A percentile compares a stretch with the other conserved stretches of the same genome.
phyloP scores from a whole-genome alignment of 2,797 vertebrate species.

The Eulemur rubriventer region DNA sequence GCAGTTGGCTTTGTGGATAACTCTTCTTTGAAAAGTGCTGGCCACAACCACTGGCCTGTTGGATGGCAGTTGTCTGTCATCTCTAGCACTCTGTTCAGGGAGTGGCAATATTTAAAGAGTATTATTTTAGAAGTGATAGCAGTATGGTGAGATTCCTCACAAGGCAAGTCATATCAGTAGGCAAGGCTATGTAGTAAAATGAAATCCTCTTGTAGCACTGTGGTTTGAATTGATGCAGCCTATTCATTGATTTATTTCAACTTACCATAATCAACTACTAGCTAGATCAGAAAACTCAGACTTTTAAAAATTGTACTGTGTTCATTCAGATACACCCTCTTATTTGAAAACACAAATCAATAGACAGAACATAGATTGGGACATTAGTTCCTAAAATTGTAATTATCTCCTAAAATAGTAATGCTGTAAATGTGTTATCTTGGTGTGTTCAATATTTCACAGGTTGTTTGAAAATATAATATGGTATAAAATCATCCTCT shows the following conservation, averaged over 20 bases:
- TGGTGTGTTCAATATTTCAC: not conserved
- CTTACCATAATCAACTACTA: not conserved
- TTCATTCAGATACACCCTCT: not conserved
- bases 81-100: not conserved
- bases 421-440: not conserved
- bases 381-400: not conserved
- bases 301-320: not conserved
- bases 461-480: not conserved
- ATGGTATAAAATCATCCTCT: not conserved
- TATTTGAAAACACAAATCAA: not conserved
- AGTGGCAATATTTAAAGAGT: not conserved
- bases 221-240: not conserved
- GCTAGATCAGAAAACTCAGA: not conserved
- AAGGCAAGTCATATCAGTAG: not conserved
- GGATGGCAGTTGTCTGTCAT: not conserved
- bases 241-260: not conserved
- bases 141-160: not conserved
- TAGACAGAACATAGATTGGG: not conserved
- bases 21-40: not conserved
- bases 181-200: not conserved
- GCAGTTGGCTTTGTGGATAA: not conserved
- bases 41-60: not conserved
- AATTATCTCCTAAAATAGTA: not conserved
- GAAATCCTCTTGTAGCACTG: not conserved
- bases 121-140: not conserved